These are phyloP conservation scores for Allophyes oxyacanthae DNA, from an alignment of 2,888 invertebrate species.

Conservation along the genomic window DNA sequence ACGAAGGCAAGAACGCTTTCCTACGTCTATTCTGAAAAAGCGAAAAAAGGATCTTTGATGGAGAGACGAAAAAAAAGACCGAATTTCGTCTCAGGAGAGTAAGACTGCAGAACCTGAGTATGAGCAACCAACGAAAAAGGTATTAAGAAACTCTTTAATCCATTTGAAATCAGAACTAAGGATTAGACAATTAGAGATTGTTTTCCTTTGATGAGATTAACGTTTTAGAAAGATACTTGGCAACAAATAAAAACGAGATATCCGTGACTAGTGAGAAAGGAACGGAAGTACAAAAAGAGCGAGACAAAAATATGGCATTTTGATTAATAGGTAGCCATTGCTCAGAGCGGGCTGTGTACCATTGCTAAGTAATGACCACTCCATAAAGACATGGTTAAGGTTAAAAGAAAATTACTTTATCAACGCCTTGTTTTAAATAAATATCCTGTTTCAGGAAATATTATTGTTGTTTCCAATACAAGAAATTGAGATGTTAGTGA, in stretches of 20 bases:
- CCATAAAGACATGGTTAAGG: constrained; percentile 90
- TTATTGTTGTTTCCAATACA: constrained; percentile 88
- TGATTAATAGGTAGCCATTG: constrained; percentile 89
- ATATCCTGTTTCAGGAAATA: constrained; percentile 90
- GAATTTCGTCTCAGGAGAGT: constrained; percentile 88
- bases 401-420: constrained; percentile 90
- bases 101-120: constrained; percentile 85
- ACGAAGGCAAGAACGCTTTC: constrained; percentile 81
- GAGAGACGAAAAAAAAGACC: constrained; percentile 85
- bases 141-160: constrained; percentile 47
- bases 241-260: constrained; percentile 79
- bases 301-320: constrained; percentile 87
- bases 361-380: constrained; percentile 89
- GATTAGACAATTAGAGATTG: constrained; percentile 44
- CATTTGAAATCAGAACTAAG: constrained; percentile 48
- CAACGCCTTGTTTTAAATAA: constrained; percentile 90
- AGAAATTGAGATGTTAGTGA: constrained; percentile 87
- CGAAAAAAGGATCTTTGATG: constrained; percentile 85
- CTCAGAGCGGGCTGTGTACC: constrained; percentile 89
- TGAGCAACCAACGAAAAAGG: constrained; percentile 58
- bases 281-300: constrained; percentile 74
- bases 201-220: constrained; percentile 51
- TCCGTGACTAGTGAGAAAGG: constrained; percentile 82
- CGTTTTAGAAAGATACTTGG: constrained; percentile 67
- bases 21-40: constrained; percentile 85